Percentiles rank a stretch among this genome's conserved stretches.
phyloP scores from a whole-genome alignment of 1,140 invertebrate species.

The Holotrichia oblita region DNA sequence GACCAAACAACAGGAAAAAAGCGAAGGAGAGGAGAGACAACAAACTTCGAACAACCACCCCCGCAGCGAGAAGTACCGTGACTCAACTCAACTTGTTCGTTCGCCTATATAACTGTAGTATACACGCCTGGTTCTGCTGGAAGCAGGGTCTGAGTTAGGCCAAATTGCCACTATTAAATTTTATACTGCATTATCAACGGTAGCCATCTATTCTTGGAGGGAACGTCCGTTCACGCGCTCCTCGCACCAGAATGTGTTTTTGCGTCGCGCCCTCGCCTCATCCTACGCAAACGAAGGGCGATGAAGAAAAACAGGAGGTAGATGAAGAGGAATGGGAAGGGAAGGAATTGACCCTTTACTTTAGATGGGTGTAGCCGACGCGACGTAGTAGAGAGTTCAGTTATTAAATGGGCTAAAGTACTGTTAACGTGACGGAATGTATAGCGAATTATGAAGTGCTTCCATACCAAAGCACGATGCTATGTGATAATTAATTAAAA shows the following conservation, averaged over 20 bases:
- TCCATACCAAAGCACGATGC: background rate
- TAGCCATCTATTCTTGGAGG: conserved; percentile 32
- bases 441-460: background rate
- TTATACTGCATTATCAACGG: conserved; percentile 28
- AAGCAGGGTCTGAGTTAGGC: conserved; percentile 34
- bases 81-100: conserved; percentile 37
- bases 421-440: conserved; percentile 1
- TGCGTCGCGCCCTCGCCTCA: background rate
- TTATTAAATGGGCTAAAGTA: conserved; percentile 3
- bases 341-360: background rate
- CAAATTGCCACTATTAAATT: conserved; percentile 31
- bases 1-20: conserved; percentile 17
- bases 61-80: conserved; percentile 35
- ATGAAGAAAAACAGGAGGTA: no score
- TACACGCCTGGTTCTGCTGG: background rate
- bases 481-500: no score
- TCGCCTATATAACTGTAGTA: conserved; percentile 1
- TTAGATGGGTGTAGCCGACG: background rate
- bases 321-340: background rate
- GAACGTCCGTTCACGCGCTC: background rate
- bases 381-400: background rate
- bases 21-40: conserved; percentile 19
- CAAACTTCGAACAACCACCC: conserved; percentile 36
- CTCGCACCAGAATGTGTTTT: conserved; percentile 7
- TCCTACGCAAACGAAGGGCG: background rate